A percentile compares a stretch with the other conserved stretches of the same genome.
phyloP scores from a whole-genome alignment of 2,888 invertebrate genomes.

The Sminthurides aquaticus region DNA sequence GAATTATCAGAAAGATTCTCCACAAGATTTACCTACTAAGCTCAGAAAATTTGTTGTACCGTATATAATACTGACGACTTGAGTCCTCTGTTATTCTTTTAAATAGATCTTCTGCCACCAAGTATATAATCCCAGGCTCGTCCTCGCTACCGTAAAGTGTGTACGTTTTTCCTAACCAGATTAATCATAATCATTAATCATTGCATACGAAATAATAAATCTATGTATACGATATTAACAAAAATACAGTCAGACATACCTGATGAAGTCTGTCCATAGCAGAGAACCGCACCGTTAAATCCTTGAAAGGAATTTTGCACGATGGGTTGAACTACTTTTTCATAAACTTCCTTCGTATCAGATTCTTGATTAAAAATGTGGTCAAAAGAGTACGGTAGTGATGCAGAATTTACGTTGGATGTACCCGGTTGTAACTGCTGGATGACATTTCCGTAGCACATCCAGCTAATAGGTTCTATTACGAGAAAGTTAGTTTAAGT shows the following conservation, averaged over 20 bases:
- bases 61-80: constrained; percentile 24
- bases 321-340: constrained; percentile 62
- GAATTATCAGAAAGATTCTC: neutral
- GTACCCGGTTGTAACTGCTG: constrained; percentile 53
- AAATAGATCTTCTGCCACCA: constrained; percentile 65
- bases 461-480: constrained; percentile 45
- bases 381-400: constrained; percentile 53
- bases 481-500: constrained; percentile 2
- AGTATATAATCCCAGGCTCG: constrained; percentile 66
- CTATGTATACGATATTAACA: no score
- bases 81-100: constrained; percentile 48
- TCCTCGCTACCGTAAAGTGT: constrained; percentile 68
- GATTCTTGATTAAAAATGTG: constrained; percentile 60
- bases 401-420: constrained; percentile 42
- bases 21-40: no score
- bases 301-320: constrained; percentile 64
- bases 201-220: no score
- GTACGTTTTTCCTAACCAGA: constrained; percentile 58
- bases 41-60: constrained; percentile 11
- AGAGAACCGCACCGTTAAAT: constrained; percentile 80
- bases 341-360: constrained; percentile 59
- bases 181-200: neutral
- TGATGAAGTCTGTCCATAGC: constrained; percentile 85
- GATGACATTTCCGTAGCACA: constrained; percentile 55
- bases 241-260: constrained; percentile 49